phyloP scores from a whole-genome alignment of 1,140 invertebrate species.

The Subanguina moxae region DNA sequence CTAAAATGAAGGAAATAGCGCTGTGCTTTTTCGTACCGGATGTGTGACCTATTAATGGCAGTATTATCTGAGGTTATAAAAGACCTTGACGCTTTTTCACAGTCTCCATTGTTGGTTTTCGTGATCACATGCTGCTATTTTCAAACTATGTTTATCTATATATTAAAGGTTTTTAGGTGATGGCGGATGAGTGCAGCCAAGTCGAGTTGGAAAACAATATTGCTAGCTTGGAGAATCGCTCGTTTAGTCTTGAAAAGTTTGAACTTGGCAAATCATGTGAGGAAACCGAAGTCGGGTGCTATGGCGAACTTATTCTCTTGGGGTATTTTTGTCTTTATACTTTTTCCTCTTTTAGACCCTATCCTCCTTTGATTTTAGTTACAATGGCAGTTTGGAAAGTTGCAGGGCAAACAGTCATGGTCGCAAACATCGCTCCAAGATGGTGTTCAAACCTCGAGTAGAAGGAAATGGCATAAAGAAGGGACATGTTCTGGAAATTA shows the following conservation, averaged over 20 bases:
- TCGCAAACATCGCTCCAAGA: slow-evolving; percentile 50
- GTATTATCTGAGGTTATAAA: too few species aligned
- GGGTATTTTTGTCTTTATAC: slow-evolving; percentile 9
- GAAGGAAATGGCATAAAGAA: slow-evolving; percentile 54
- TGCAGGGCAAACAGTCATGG: slow-evolving; percentile 35
- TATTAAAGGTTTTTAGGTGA: neutral
- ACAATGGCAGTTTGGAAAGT: slow-evolving; percentile 33
- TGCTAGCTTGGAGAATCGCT: neutral
- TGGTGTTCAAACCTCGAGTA: slow-evolving; percentile 37
- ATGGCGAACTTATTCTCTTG: slow-evolving; percentile 26
- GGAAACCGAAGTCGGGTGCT: slow-evolving; percentile 8
- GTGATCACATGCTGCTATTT: neutral
- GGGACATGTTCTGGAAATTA: slow-evolving; percentile 27
- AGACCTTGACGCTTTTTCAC: too few species aligned
- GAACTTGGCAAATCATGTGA: slow-evolving; percentile 2
- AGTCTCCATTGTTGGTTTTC: too few species aligned
- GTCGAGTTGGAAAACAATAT: neutral
- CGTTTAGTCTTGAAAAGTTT: slow-evolving; percentile 7
- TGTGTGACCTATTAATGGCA: too few species aligned
- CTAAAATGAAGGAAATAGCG: too few species aligned
- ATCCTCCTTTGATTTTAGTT: slow-evolving; percentile 17
- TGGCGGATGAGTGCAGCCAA: neutral
- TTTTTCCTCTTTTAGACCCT: neutral
- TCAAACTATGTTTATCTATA: neutral
- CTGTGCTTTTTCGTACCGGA: too few species aligned